phyloP scores from a whole-genome alignment of 2,113 vertebrate species.

The Megaceryle maxima region DNA sequence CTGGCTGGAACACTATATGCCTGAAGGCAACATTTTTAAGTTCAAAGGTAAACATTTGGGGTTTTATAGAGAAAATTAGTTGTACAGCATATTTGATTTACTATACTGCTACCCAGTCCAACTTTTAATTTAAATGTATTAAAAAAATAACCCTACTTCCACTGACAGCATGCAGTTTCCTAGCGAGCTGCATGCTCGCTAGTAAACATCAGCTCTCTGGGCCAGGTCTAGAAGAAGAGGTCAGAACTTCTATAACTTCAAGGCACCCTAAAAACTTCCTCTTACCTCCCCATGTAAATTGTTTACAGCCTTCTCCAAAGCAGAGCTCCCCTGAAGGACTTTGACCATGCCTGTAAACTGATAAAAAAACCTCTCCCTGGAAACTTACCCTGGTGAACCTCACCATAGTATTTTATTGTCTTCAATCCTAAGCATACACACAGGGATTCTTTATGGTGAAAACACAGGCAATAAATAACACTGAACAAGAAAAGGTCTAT shows the following conservation, averaged over 20 bases:
- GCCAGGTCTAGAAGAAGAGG: constrained; percentile 47
- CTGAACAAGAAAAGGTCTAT: not conserved
- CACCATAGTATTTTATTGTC: constrained; percentile 37
- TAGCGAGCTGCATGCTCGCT: not conserved
- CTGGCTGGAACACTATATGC: constrained; percentile 39
- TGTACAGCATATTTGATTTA: constrained; percentile 50
- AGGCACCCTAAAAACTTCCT: constrained; percentile 48
- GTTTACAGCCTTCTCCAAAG: constrained; percentile 30
- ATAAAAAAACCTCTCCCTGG: constrained; percentile 40
- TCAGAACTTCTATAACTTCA: constrained; percentile 46
- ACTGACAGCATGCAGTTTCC: constrained; percentile 48
- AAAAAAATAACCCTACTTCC: constrained; percentile 36
- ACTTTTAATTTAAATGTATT: constrained; percentile 52
- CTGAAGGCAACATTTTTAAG: constrained; percentile 63
- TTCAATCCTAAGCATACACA: not conserved
- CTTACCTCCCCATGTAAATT: constrained; percentile 21
- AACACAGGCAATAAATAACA: not conserved
- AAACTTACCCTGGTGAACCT: constrained; percentile 13
- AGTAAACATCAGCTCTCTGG: constrained; percentile 47
- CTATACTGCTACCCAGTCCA: not conserved
- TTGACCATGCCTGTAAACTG: not conserved
- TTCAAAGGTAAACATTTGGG: constrained; percentile 65
- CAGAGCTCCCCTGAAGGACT: not conserved
- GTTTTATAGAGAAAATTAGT: constrained; percentile 63
- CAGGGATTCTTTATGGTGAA: constrained; percentile 10